Conservation (phyloP, 2,888 invertebrate species). For the Isoperla grammatica region DNA sequence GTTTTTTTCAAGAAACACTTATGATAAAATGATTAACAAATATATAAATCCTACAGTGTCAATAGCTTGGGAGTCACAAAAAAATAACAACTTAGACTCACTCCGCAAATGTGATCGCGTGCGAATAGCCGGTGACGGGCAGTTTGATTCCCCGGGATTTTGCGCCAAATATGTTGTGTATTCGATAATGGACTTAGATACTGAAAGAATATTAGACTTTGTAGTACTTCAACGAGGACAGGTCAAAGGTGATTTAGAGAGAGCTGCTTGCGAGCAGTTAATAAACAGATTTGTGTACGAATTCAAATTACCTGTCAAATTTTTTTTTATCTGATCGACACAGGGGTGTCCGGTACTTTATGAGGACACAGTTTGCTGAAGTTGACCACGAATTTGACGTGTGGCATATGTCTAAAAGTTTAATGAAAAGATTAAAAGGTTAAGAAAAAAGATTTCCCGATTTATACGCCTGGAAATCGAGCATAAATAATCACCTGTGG, state of each 20-base stretch:
- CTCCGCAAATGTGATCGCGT: not conserved
- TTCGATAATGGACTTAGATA: not conserved
- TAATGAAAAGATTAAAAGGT: not conserved
- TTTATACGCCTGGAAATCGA: slow-evolving; percentile 3
- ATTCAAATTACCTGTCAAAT: not conserved
- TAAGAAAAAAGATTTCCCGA: not conserved
- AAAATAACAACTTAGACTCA: not conserved
- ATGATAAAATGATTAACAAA: not conserved
- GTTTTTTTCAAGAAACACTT: slow-evolving; percentile 1
- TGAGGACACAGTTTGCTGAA: not conserved
- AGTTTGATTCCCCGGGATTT: not conserved
- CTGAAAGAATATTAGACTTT: not conserved
- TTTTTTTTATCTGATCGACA: not conserved
- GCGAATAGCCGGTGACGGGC: not conserved
- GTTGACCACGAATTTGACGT: slow-evolving; percentile 11
- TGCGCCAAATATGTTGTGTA: slow-evolving; percentile 6
- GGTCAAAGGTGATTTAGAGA: not conserved
- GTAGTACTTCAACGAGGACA: not conserved
- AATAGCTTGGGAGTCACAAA: not conserved
- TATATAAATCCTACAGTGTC: not conserved
- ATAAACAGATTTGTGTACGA: not conserved
- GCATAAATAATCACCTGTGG: slow-evolving; percentile 4
- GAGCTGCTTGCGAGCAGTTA: not conserved
- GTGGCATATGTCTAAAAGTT: slow-evolving; percentile 7
- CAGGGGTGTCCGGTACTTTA: not conserved